These are phyloP conservation scores for Corapipo altera DNA, from an alignment of 2,113 vertebrate species.

Conservation along the genomic window DNA sequence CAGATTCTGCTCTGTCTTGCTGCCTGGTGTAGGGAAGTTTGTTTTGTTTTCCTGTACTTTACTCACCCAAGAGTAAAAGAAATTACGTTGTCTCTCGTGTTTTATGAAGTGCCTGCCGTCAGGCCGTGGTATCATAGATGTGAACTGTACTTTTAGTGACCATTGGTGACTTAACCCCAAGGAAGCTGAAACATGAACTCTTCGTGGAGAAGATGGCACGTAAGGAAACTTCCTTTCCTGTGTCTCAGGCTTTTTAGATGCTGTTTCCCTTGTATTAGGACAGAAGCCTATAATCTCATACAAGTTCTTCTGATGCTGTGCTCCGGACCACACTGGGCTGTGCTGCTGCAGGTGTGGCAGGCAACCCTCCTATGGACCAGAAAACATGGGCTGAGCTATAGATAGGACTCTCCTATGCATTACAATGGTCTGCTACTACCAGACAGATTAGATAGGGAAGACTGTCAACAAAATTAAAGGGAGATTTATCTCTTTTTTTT, in stretches of 20 bases:
- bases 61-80: background rate
- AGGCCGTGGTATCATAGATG: rapidly evolving
- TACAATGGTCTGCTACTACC: background rate
- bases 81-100: background rate
- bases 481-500: background rate
- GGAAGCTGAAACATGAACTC: background rate
- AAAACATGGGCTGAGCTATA: background rate
- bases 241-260: background rate
- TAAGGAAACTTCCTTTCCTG: background rate
- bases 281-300: background rate
- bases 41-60: background rate
- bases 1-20: background rate
- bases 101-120: background rate
- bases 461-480: background rate
- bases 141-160: background rate
- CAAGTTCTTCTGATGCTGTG: background rate
- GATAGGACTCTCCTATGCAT: background rate
- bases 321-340: background rate
- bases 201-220: background rate
- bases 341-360: no score
- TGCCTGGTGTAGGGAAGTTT: background rate
- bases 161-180: background rate
- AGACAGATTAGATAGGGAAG: background rate
- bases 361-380: no score
- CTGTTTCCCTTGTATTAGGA: background rate